Base-by-base conservation (phyloP, 2,888 invertebrate genomes). In the Agrenia bidenticulata region DNA sequence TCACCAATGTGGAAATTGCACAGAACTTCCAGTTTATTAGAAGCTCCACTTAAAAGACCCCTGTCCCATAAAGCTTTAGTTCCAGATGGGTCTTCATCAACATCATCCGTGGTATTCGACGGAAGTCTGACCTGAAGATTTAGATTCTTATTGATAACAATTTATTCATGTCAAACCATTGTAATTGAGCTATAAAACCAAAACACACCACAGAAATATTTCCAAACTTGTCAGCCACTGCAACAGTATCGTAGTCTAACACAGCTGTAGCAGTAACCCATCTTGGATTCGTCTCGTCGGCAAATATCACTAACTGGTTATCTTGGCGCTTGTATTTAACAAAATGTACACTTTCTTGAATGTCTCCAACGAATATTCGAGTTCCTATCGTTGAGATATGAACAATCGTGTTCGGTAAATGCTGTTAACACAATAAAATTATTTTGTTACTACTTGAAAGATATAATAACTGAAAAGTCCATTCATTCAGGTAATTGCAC, bases 71-170 rank as follows among this genome's bases (percentile, higher is more conserved):
- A 83, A 0, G 97, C 94, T 80, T 97, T 96, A 78, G 95, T 96
- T 51, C 98, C 98, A 0, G 98, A 98, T 0, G 98, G 99, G 82
- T 99, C 99, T 81, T 99, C 99, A 80, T 99, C 98, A 0, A 99
- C 95, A 79, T 99, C 98, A 81, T 99, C 99, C 26, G 90, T 91
- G 1, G 95, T 90, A 64, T 93, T 92, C 61, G 89, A 87, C 0
- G 98, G 94, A 62, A 97, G 80, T 51, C 96, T 85, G 77, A 86
- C 80, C 85, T 85, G 61, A 51, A 73, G 75, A 19, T 39, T 11
- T 39, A 39, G 7, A n/a, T n/a, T n/a, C n/a, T n/a, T n/a, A n/a
- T n/a, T n/a, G n/a, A n/a, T n/a, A n/a, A 39, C 39, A 39, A 39
- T 39, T 39, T 39, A 39, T n/a, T n/a, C 39, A 39, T 27, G 5